Base-by-base conservation (phyloP, 2,888 invertebrate genomes). In the Heteromurus nitidus region DNA sequence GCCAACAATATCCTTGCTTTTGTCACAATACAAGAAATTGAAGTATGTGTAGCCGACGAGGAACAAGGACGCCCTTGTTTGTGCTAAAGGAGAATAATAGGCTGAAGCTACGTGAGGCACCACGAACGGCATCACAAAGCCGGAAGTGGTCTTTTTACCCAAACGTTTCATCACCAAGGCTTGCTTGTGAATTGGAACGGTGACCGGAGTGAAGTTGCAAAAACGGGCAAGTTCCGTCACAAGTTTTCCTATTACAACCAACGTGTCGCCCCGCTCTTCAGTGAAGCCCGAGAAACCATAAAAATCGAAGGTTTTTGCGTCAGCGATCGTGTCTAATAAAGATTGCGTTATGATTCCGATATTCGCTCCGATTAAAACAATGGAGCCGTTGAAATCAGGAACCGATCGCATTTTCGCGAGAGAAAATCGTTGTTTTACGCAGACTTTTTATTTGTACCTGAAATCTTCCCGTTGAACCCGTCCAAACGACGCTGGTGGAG, bases 21-120 rank as follows among this genome's bases (percentile, higher is more conserved):
- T 42, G 13, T 60, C 80, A 53, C 80, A 80, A 62, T 74, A 80
- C 3, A 80, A 58, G 62, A 80, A 80, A 18, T 80, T 80, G 18
- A 80, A 73, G 11, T 68, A 68, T 36, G 67, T 67, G 28, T 75
- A 75, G n/a, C 67, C 36, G 36, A 9, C 36, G 7, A 36, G 22
- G 16, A 53, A n/a, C 18, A 60, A n/a, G 3, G 77, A 77, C 13
- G 76, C 76, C 60, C 65, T 68, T 11, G 76, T 69, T 22, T 69
- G 47, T 31, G 26, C 62, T 69, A 77, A 31, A 44, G 69, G 62
- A 68, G 50, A 22, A 26, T 44, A 69, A 60, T 62, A 62, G 55
- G 76, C 47, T 11, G 50, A 28, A 47, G 50, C 68, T 68, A 62
- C 62, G 26, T 47, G 55, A n/a, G 76, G 68, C 13, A 62, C 76